Evolutionary conservation across 30 jellyfish, hydroid and myxozoan genomes (phyloP), one percentile per base, ranked within the genome.

Genomic region (Turritopsis rubra): DNA sequence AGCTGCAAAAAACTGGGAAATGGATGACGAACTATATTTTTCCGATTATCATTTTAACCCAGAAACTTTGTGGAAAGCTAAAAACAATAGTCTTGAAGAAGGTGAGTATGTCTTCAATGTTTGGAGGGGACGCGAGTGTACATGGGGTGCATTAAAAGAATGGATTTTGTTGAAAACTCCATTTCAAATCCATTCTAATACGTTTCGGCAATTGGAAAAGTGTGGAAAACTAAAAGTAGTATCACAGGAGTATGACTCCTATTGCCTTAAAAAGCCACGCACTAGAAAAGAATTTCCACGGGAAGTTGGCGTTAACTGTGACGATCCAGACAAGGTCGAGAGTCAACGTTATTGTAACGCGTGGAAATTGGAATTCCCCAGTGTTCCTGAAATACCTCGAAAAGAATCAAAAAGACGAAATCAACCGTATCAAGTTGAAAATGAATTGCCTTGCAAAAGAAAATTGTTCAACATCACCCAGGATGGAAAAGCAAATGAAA

Each of bases 161-260:
- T 66, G 76, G 76, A 66, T 66, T n/a, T 25, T 66, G 30, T n/a
- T 25, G 28, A 25, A 66, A 66, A 66, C 76, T 3, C 76, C 76
- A 3, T 66, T 66, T 8, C 76, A 66, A 66, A 66, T 66, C 7
- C 76, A 66, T 17, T 66, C 76, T 25, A 22, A 25, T 3, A 25
- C 30, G 8, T 66, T 66, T 66, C 76, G 30, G 4, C 16, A 66
- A 8, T 66, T 66, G 17, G 76, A 66, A 17, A 66, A 66, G 8
- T 22, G 8, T 3, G 76, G 76, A 66, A 66, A n/a, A n/a, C 76
- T 66, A 17, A 17, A 22, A 25, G 76, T 66, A 5, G 17, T 25
- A 66, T n/a, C 28, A 3, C 16, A 22, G 8, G 8, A 66, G 17
- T 66, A 66, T 25, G 29, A 25, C 7, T n/a, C 76, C 17, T n/a